Evolutionary conservation across 2,113 vertebrate genomes (phyloP), one percentile per base, ranked within the genome.

Genomic region (Porphyrio hochstetteri): DNA sequence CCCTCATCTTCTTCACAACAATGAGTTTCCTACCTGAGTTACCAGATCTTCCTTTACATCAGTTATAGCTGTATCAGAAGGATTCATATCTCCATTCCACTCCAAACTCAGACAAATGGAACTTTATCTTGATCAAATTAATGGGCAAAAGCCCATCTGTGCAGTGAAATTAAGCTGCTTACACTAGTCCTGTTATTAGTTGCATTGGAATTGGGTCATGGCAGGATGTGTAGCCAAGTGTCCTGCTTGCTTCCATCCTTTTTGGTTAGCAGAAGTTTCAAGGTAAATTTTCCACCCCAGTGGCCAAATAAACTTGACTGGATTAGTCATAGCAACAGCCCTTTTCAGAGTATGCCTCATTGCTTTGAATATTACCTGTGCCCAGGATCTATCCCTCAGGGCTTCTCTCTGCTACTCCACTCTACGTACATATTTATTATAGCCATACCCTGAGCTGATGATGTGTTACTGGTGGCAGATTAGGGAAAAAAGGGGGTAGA

Each of bases 161-260:
- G 82, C 57, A 69, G n/a, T 36, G 82, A 80, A 93, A 90, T 92
- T 28, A 92, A 90, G 59, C 94, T 80, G 61, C 67, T 91, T 82
- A 60, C 42, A 2, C 61, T 72, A 87, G 57, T 78, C 60, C 65
- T 79, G 70, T 56, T 35, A 35, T 6, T 68, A 86, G 44, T 59
- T 67, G 64, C 55, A 0, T 12, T 79, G 71, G 67, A 97, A 44
- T 59, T 86, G 76, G 90, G 71, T 94, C 82, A 57, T 2, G 16
- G 63, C n/a, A 69, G 82, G 71, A 31, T 77, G 38, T 82, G 60
- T 77, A 59, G 50, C 50, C 6, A 23, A 35, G 35, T 52, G 19
- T 71, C 75, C 53, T 91, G 28, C 38, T 89, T 75, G 18, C n/a
- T 68, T 82, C 63, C 53, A 15, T 16, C 2, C 25, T 48, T 81